Base-by-base conservation (phyloP, 2,113 vertebrate genomes). In the Hystrix brachyura region DNA sequence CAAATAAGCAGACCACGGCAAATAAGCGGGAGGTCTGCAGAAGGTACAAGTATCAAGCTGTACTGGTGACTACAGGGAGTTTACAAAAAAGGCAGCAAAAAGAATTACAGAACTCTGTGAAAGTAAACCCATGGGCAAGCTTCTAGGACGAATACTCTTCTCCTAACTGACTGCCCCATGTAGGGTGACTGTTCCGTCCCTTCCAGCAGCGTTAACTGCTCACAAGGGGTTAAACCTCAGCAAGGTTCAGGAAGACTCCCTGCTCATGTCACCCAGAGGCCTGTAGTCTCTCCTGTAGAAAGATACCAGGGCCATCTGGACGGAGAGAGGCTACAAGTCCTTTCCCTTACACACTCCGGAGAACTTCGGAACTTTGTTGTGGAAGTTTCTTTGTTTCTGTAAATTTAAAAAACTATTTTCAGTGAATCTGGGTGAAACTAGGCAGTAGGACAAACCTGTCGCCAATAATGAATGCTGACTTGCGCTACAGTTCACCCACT, bases 371-470 rank as follows among this genome's bases (percentile, higher is more conserved):
- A 23, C 12, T 94, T 62, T 90, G 48, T 7, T 46, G 32, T 78
- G 23, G 19, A 78, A 88, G 27, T 65, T 92, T 32, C 57, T 59
- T 51, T 62, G 53, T 79, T 53, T 88, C 71, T 55, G 19, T 17
- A 91, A 71, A 84, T 76, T 71, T 53, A 23, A 91, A 29, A 79
- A 92, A 78, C 78, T 60, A 67, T 76, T 93, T 76, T 83, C 90
- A 60, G 43, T 51, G 62, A 90, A 23, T 91, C 43, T 53, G 53
- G 59, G 72, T 78, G 55, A 85, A 92, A 48, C 4, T 32, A 67
- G 87, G 72, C 34, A n/a, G 38, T 18, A 76, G 87, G 59, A 67
- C 60, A 64, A 72, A 78, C 46, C 79, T 74, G 34, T n/a, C 1
- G 13, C 9, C 79, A 83, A 14, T 10, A 71, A 43, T 0, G 21